phyloP scores from a whole-genome alignment of 2,113 vertebrate species.

The Cheirogaleus medius region DNA sequence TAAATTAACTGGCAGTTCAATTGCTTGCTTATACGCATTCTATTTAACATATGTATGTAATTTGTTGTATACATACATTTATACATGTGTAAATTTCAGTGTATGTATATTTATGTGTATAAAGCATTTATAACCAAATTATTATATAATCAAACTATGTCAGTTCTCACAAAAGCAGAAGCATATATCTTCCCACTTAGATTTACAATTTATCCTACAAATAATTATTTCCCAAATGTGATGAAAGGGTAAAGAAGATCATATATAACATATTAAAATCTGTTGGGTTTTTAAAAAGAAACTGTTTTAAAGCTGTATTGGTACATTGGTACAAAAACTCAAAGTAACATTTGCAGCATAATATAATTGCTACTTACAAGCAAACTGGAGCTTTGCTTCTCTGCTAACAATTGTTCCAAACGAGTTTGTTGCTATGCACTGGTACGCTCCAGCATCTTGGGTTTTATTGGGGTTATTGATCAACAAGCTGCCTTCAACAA shows the following conservation, averaged over 20 bases:
- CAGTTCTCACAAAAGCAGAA: neutral
- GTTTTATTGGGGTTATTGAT: constrained; percentile 94
- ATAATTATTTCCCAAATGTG: neutral
- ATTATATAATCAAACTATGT: neutral
- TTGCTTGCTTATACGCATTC: neutral
- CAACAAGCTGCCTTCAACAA: constrained; percentile 94
- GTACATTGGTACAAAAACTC: neutral
- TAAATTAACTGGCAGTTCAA: neutral
- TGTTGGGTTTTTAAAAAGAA: neutral
- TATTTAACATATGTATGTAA: neutral
- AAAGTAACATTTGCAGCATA: neutral
- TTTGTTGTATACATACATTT: neutral
- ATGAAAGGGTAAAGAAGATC: neutral
- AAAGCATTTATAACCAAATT: neutral
- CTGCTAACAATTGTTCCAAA: constrained; percentile 96
- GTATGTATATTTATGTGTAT: neutral
- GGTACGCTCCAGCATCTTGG: constrained; percentile 93
- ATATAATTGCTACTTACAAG: constrained; percentile 90
- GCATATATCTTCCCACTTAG: neutral
- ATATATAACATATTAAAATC: fast-evolving
- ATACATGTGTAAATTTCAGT: neutral
- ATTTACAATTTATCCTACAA: neutral
- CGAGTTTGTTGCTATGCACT: constrained; percentile 95
- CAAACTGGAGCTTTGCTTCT: constrained; percentile 95
- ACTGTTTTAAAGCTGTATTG: neutral